Conservation (phyloP, 1,140 invertebrate species). For the Nasonia longicornis region DNA sequence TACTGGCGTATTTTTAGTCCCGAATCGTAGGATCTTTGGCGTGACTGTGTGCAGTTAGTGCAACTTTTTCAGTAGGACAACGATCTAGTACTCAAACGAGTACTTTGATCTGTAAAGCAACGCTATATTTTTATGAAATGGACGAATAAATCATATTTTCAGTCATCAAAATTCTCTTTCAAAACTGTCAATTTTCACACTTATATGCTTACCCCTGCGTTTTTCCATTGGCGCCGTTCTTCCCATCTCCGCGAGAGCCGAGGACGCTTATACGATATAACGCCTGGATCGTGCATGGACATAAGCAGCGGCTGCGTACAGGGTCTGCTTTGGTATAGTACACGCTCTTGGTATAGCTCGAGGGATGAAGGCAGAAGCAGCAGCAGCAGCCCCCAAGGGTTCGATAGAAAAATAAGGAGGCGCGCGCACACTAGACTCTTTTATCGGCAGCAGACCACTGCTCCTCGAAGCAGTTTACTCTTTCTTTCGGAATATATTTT, state of each 20-base stretch:
- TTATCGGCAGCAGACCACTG: constrained; percentile 46
- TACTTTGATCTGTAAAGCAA: too few relatives aligned
- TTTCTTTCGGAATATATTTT: constrained; percentile 23
- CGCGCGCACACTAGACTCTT: constrained; percentile 41
- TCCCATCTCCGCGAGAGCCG: not conserved
- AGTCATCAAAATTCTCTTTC: not conserved
- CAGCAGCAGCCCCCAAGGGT: constrained; percentile 24
- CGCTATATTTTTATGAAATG: too few relatives aligned
- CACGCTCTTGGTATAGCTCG: not conserved
- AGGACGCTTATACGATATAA: not conserved
- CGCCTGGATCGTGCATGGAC: constrained; percentile 17
- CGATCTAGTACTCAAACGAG: too few relatives aligned
- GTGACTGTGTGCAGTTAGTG: too few relatives aligned
- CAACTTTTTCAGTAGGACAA: too few relatives aligned
- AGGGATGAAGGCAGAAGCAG: not conserved
- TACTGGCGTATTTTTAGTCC: too few relatives aligned
- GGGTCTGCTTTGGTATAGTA: constrained; percentile 6
- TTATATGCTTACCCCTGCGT: too few relatives aligned
- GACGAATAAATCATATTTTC: too few relatives aligned
- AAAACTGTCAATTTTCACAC: not conserved
- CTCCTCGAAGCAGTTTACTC: not conserved
- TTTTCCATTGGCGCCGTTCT: not conserved
- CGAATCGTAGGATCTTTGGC: too few relatives aligned
- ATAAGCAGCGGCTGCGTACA: not conserved
- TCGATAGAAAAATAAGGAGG: constrained; percentile 37